Evolutionary conservation across 1,140 invertebrate genomes (phyloP), one percentile per base, ranked within the genome.

Genomic region (Calycopis cecrops): DNA sequence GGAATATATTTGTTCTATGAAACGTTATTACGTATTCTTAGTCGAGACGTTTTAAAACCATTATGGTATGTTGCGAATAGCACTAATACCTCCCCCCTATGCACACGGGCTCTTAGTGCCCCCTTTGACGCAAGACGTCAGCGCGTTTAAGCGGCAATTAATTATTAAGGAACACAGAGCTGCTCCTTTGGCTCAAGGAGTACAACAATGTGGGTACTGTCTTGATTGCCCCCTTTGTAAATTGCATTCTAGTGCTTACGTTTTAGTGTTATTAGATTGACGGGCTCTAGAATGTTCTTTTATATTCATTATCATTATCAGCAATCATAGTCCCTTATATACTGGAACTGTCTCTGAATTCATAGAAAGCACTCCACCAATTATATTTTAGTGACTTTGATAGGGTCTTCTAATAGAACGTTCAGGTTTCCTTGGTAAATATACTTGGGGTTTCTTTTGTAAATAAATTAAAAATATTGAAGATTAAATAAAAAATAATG

Each of bases 91-190:
- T n/a, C n/a, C 56, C 62, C 63, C 70, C 71, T 74, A 73, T 78
- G 73, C 73, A 77, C 62, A 63, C 48, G 50, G 72, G 69, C 68
- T 65, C 63, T 72, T 73, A 77, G 69, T 63, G 62, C 61, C 69
- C 65, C 71, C 73, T 67, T 57, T 68, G 70, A 55, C 59, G 69
- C 70, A 80, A 80, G 81, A 85, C 81, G 79, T 84, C 74, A 72
- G 79, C 77, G 70, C 81, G 67, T 75, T 86, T 84, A 84, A 84
- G 73, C 73, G 71, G 68, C 77, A 74, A 82, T 85, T 85, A 85
- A 85, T 85, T 85, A 85, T 85, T 85, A 79, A 85, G 73, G 70
- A 70, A 60, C 67, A 65, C 62, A 62, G 67, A 73, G 76, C 75
- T 67, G 71, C 65, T 71, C 72, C 76, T 78, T 79, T 79, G 70